These are phyloP conservation scores for Crax fasciolata DNA, from an alignment of 2,797 vertebrate species.

Conservation along the genomic window DNA sequence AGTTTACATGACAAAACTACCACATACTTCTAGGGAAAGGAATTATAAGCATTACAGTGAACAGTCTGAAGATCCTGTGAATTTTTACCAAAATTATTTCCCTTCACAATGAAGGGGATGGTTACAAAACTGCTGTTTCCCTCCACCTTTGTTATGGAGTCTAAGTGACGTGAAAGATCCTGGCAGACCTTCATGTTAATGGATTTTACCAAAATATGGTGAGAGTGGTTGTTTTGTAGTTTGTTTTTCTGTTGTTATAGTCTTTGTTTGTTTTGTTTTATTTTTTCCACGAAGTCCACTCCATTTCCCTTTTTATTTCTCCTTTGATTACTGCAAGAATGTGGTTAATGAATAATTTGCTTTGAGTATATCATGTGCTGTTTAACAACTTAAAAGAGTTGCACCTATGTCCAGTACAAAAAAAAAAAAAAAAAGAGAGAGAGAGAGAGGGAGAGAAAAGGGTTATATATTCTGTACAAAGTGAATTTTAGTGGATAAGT, in stretches of 20 bases:
- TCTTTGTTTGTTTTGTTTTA: neutral
- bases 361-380: neutral
- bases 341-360: neutral
- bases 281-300: neutral
- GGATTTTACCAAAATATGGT: neutral
- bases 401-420: neutral
- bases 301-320: neutral
- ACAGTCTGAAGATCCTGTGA: rapidly evolving
- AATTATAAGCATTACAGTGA: neutral
- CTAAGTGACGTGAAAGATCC: neutral
- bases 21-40: neutral
- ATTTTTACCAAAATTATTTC: neutral
- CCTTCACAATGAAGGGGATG: neutral
- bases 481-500: neutral
- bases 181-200: neutral
- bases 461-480: neutral
- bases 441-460: neutral
- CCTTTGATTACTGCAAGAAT: neutral
- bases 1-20: neutral
- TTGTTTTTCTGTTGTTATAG: neutral
- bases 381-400: neutral
- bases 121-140: neutral
- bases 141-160: neutral
- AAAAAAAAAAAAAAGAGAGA: neutral
- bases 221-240: neutral